These are phyloP conservation scores for Cephalopholis sonnerati DNA, from an alignment of 2,113 vertebrate genomes.

Conservation along the genomic window DNA sequence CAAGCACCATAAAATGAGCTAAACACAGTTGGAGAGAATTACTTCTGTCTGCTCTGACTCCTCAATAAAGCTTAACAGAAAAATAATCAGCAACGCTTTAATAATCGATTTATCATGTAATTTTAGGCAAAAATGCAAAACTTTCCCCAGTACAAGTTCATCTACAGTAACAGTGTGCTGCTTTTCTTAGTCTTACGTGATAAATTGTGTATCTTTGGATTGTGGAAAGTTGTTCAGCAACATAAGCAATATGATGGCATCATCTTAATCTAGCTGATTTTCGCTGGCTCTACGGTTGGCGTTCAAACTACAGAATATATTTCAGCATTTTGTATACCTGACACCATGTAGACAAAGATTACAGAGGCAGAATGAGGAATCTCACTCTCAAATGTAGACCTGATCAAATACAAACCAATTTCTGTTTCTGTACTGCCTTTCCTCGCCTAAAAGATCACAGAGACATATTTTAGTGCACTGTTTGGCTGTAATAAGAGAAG, in stretches of 20 bases:
- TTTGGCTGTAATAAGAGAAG: too few relatives aligned
- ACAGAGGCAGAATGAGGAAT: too few relatives aligned
- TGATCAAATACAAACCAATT: too few relatives aligned
- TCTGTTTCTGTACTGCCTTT: too few relatives aligned
- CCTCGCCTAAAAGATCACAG: too few relatives aligned
- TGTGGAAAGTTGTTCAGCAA: background rate
- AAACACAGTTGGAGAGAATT: background rate
- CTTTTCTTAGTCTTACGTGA: background rate
- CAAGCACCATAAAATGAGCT: background rate
- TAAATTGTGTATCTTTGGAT: background rate
- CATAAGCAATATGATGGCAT: background rate
- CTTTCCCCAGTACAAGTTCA: background rate
- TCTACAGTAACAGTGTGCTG: background rate
- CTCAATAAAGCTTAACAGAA: background rate
- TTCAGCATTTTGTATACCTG: too few relatives aligned
- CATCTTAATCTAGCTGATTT: too few relatives aligned
- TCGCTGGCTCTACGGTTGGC: too few relatives aligned
- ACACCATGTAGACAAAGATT: too few relatives aligned
- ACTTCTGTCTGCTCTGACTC: conserved; percentile 4
- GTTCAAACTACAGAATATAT: too few relatives aligned
- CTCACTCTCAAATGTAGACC: too few relatives aligned
- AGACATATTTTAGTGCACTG: too few relatives aligned
- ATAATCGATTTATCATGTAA: background rate
- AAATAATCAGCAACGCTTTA: background rate
- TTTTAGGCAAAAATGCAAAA: background rate